phyloP scores from a whole-genome alignment of 2,888 invertebrate species.

The Drosophila melanosoma region DNA sequence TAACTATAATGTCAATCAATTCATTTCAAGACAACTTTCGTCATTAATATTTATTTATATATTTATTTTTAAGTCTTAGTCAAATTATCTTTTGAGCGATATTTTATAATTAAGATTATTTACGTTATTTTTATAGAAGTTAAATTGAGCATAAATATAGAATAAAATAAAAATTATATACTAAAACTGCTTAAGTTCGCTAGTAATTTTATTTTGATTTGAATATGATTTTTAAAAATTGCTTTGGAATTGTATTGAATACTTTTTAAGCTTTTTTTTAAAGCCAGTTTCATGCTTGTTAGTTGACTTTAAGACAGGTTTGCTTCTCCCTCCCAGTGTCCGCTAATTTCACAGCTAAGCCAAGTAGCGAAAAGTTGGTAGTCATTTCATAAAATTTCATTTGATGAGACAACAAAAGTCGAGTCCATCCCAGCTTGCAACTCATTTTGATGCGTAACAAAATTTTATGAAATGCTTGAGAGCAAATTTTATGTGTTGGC shows the following conservation, averaged over 20 bases:
- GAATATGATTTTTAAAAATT: not conserved
- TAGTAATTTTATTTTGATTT: not conserved
- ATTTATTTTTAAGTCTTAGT: not conserved
- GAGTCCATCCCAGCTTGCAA: conserved; percentile 42
- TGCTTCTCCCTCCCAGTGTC: not conserved
- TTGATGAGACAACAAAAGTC: conserved; percentile 55
- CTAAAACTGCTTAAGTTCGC: not conserved
- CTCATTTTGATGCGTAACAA: conserved; percentile 70
- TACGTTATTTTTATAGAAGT: not conserved
- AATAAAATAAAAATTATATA: not conserved
- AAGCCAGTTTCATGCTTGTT: conserved; percentile 7
- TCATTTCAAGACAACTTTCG: not conserved
- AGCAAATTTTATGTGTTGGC: conserved; percentile 77
- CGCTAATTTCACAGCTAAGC: conserved; percentile 50
- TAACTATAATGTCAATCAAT: not conserved
- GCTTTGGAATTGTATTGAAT: not conserved
- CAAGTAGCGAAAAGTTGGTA: conserved; percentile 53
- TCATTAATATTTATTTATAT: not conserved
- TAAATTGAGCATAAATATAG: not conserved
- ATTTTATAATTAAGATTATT: not conserved
- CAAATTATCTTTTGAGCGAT: not conserved
- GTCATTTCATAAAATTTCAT: conserved; percentile 77
- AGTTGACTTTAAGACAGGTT: conserved; percentile 5
- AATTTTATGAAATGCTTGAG: conserved; percentile 77
- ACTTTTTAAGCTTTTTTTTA: conserved; percentile 10